phyloP scores from a whole-genome alignment of 2,113 vertebrate species.

The Desmodus rotundus region DNA sequence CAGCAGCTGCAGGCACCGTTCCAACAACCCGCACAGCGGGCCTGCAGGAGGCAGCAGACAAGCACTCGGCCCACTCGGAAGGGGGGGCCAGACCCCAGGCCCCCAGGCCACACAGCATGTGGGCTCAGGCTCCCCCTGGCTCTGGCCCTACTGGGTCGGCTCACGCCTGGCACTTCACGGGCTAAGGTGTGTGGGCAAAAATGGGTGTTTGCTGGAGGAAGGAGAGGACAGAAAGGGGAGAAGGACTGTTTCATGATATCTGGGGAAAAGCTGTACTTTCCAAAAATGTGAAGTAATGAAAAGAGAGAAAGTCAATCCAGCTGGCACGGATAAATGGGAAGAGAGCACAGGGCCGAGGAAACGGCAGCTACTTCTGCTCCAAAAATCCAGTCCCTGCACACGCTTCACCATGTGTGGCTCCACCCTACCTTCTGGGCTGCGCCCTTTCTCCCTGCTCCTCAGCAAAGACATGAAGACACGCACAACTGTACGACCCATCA shows the following conservation, averaged over 20 bases:
- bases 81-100: background rate
- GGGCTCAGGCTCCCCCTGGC: background rate
- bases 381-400: background rate
- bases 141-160: background rate
- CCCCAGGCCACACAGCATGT: background rate
- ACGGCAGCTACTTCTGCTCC: background rate
- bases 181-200: background rate
- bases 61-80: background rate
- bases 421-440: conserved; percentile 33
- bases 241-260: background rate
- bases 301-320: background rate
- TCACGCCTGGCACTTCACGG: fast-evolving
- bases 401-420: fast-evolving
- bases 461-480: conserved; percentile 53
- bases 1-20: background rate
- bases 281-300: background rate
- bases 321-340: background rate
- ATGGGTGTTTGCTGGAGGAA: background rate
- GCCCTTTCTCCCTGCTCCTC: conserved; percentile 26
- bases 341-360: background rate
- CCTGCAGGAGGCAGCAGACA: background rate
- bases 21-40: background rate
- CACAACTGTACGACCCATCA: conserved; percentile 25
- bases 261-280: background rate
- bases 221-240: background rate